Base-by-base conservation (phyloP, 2,888 invertebrate species). In the Coronaproctus castanopsis region DNA sequence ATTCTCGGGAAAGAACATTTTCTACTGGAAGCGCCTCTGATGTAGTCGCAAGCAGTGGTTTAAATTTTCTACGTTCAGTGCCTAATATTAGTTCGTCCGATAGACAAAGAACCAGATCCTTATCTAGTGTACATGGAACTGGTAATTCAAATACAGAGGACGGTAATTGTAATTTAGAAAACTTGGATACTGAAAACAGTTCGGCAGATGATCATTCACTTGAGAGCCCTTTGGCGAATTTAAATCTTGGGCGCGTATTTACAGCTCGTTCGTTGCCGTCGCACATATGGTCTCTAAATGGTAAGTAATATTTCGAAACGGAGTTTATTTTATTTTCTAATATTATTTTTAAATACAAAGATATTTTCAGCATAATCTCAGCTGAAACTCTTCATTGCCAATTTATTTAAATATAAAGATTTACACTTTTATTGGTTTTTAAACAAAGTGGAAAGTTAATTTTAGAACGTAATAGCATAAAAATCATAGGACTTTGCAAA, bases 231-330 rank as follows among this genome's bases (percentile, higher is more conserved):
- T 68, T 71, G 23, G 69, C 71, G 60, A 72, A 73, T 63, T 74
- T 82, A 64, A 80, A 82, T 60, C 76, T 84, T 57, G 84, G 87
- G 62, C 77, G 87, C 65, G 87, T 88, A 48, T 88, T 87, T 70
- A 57, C 64, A 3, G 87, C 89, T 67, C 88, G 89, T 73, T 89
- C 88, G 68, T 76, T 89, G 75, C 89, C 89, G 70, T 87, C 88
- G 67, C 89, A 89, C 75, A 87, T 90, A 76, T 89, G 88, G 87
- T 87, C 89, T 67, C 77, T 89, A 68, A 88, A 90, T 73, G 89
- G 67, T 67, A 63, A 61, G 66, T 65, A 24, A 22, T 55, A 54
- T 2, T 52, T n/a, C n/a, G n/a, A n/a, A n/a, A n/a, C n/a, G n/a
- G n/a, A n/a, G n/a, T n/a, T n/a, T n/a, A n/a, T n/a, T n/a, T n/a